These are phyloP conservation scores for Acromyrmex heyeri DNA, from an alignment of 1,140 invertebrate species.

Conservation along the genomic window DNA sequence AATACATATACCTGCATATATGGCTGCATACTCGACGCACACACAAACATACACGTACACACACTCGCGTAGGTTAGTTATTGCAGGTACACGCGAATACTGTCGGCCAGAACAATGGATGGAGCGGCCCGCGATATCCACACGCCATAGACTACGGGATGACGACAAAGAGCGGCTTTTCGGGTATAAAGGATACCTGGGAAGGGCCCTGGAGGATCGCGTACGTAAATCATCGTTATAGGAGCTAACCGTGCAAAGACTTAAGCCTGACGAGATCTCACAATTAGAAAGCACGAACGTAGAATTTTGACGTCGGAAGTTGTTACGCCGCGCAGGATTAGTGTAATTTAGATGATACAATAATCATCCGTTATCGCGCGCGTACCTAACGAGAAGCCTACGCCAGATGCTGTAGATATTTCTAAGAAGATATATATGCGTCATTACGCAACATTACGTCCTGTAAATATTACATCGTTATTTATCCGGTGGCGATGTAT, in stretches of 20 bases:
- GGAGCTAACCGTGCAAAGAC: constrained; percentile 55
- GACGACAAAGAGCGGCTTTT: constrained; percentile 76
- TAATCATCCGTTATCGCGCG: constrained; percentile 54
- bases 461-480: background rate
- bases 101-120: constrained; percentile 68
- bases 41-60: background rate
- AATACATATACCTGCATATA: constrained; percentile 16
- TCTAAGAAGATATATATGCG: background rate
- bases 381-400: constrained; percentile 5
- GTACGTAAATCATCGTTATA: constrained; percentile 75
- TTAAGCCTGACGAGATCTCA: constrained; percentile 67
- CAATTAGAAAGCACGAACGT: constrained; percentile 69
- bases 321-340: constrained; percentile 50
- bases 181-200: constrained; percentile 69
- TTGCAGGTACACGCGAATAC: constrained; percentile 53
- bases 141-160: constrained; percentile 62
- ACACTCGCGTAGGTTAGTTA: constrained; percentile 57
- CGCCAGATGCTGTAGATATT: constrained; percentile 2
- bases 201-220: constrained; percentile 56
- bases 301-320: constrained; percentile 71
- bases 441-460: constrained; percentile 28
- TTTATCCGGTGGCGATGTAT: background rate
- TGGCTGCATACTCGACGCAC: too few species aligned
- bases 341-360: constrained; percentile 56
- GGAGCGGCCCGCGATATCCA: constrained; percentile 71